Evolutionary conservation across 2,113 vertebrate genomes (phyloP).

Genomic region (Sarotherodon lohbergeri): DNA sequence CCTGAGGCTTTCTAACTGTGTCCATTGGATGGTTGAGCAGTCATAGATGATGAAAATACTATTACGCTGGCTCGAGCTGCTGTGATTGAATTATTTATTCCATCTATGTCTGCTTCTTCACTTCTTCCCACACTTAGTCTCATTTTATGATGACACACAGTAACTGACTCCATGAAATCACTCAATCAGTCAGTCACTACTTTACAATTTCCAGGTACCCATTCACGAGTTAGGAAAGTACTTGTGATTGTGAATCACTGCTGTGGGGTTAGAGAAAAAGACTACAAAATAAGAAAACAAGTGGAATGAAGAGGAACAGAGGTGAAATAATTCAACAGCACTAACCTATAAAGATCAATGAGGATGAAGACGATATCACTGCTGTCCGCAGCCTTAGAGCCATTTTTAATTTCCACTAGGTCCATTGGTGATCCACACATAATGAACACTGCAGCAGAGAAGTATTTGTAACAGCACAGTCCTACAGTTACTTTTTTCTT

Average conservation of each 20-base stretch:
- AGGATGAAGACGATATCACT: conserved; percentile 80
- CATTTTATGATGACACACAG: background rate
- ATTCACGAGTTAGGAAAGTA: background rate
- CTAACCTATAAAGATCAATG: conserved; percentile 92
- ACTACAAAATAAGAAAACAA: background rate
- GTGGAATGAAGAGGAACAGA: background rate
- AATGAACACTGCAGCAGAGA: conserved; percentile 79
- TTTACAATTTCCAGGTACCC: background rate
- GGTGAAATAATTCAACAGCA: background rate
- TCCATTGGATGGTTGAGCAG: background rate
- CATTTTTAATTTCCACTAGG: conserved; percentile 51
- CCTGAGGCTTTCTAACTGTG: background rate
- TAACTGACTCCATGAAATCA: background rate
- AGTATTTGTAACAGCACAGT: background rate
- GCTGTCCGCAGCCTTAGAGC: conserved; percentile 39
- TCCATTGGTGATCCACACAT: conserved; percentile 78
- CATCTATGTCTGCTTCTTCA: background rate
- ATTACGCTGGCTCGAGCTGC: background rate
- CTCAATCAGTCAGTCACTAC: background rate
- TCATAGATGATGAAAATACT: background rate
- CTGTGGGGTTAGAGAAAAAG: background rate
- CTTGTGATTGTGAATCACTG: background rate
- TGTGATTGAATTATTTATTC: background rate
- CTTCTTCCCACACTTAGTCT: background rate
- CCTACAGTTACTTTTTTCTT: no score